Evolutionary conservation across 2,888 invertebrate genomes (phyloP), one percentile per base, ranked within the genome.

Genomic region (Mylabris sibirica): DNA sequence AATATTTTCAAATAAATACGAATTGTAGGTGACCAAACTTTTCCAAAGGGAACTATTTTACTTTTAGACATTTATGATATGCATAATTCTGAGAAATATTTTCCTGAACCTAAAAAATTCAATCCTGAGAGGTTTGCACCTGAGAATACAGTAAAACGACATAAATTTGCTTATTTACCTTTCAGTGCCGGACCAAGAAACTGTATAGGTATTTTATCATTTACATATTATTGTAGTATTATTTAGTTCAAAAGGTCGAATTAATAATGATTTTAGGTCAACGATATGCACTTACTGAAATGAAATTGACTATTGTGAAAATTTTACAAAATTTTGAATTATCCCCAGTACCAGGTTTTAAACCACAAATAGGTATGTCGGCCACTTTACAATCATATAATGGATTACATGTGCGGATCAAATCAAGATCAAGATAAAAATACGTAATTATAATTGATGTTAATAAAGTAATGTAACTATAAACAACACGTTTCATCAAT

Each of bases 71-170:
- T 71, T 26, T 68, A 66, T 59, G 67, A 53, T 4, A 11, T 69
- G 12, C 70, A 70, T 59, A 63, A 59, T 8, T 35, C 44, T 57
- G 69, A 67, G 35, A 26, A 70, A 60, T 67, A 61, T 26, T 89
- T 86, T 76, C 84, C 86, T 5, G 78, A 88, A 60, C 87, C 88
- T 11, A 76, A 83, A 38, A 81, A 78, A 72, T 70, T 66, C 49
- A 64, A 70, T 62, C 70, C 70, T 3, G 84, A 86, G 66, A 74
- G 86, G 67, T 87, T 87, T 75, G 74, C 83, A 20, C 81, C 82
- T 3, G 84, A 86, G 49, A 83, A 83, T 66, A 67, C 68, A 6
- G 63, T 64, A n/a, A 77, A 78, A 59, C 64, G 67, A 17, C 64
- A 68, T 53, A 64, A 69, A 6, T 71, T 66, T 60, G 67, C 71